phyloP scores from a whole-genome alignment of 2,113 vertebrate species.

The Charina bottae region DNA sequence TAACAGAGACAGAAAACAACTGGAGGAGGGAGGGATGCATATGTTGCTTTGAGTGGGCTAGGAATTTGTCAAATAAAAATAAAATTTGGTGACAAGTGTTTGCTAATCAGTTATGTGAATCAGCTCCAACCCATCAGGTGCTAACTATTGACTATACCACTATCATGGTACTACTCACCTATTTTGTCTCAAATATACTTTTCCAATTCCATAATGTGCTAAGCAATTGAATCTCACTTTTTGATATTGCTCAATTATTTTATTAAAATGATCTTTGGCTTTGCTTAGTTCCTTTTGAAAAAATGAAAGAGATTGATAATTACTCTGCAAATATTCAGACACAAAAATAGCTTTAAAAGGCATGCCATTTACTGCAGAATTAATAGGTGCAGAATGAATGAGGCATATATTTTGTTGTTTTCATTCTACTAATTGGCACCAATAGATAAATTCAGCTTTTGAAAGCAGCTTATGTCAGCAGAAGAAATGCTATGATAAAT shows the following conservation, averaged over 20 bases:
- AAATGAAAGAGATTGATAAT: conserved; percentile 26
- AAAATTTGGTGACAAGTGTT: background rate
- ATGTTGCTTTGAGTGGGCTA: background rate
- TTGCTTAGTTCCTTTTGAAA: conserved; percentile 82
- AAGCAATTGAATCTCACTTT: conserved; percentile 84
- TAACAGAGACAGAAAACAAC: background rate
- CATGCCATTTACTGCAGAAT: background rate
- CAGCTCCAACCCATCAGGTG: background rate
- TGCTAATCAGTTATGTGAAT: background rate
- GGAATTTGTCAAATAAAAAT: background rate
- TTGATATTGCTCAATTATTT: conserved; percentile 76
- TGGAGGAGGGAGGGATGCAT: background rate
- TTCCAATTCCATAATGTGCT: conserved; percentile 86
- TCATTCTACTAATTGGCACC: background rate
- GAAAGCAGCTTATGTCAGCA: background rate
- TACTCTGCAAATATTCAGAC: background rate
- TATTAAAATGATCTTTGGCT: conserved; percentile 82
- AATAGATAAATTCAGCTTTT: background rate
- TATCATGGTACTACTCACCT: conserved; percentile 73
- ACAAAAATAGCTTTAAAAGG: background rate
- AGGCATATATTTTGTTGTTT: background rate
- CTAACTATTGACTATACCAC: background rate
- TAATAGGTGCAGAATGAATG: background rate
- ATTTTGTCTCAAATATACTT: conserved; percentile 87
- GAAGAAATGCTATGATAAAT: background rate